Evolutionary conservation across 2,797 vertebrate genomes (phyloP), one percentile per base, ranked within the genome.

Genomic region (Sitta carolinensis): DNA sequence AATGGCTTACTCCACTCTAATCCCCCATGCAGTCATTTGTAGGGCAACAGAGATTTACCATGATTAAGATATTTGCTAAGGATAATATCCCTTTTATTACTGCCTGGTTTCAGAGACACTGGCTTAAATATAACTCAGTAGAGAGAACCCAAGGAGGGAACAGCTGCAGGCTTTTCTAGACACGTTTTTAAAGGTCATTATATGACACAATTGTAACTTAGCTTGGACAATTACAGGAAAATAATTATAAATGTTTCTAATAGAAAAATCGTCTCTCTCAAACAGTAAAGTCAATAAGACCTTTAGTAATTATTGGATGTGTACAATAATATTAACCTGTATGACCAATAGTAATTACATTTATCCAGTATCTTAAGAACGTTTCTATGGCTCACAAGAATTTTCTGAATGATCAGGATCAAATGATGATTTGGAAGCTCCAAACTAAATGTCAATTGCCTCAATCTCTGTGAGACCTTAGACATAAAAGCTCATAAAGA

Each of bases 61-160:
- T 84, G 95, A 97, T 97, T 96, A 96, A 96, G 95, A 97, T 97
- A 96, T 95, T 96, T 96, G 93, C 93, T 94, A 88, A 96, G 95
- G 95, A 96, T 95, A 96, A 96, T 93, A 95, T 94, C 93, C 89
- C 90, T 96, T 97, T 94, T 96, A 95, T 95, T 97, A 90, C 93
- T 83, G 94, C 83, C 94, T 89, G 74, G 77, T 95, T 96, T 94
- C 91, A 94, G 95, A 94, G 90, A 94, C 95, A 93, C 83, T 94
- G 85, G 87, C 90, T 96, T 96, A 94, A 94, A 84, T 86, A 90
- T 55, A 94, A 94, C 80, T 93, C 61, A 11, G 34, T 29, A 76
- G 76, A 94, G 74, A 93, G 47, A 88, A 72, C 81, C 27, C 38
- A 93, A 93, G 95, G 52, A 94, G 47, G 52, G 74, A 96, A 89